Base-by-base conservation (phyloP, 1,140 invertebrate species). In the Trachymyrmex septentrionalis region DNA sequence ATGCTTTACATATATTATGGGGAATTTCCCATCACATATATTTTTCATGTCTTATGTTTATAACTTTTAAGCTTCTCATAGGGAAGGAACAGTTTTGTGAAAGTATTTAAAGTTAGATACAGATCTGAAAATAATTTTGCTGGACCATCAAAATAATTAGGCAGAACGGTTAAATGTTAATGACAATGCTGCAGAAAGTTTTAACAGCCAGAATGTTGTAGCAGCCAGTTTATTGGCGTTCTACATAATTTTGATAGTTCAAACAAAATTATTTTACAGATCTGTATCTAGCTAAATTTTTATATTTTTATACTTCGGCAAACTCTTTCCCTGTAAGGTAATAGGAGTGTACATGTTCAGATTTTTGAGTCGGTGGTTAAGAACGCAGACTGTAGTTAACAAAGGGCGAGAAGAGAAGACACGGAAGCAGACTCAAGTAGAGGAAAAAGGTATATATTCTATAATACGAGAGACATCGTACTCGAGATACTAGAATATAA, bases 401-500 rank as follows among this genome's bases (percentile, higher is more conserved):
- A 27, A 24, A 14, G 24, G 10, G 6, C 1, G 10, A 44, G 6
- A 27, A 53, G 16, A 30, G 9, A 19, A 27, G 57, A 10, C 3
- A 44, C 34, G 24, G 14, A 53, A 14, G 55, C 71, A 10, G 34
- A 87, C 38, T 72, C 34, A 53, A 30, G 19, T 21, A 14, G 27
- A 9, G 3, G 5, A n/a, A 16, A 27, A 50, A 19, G 1, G 0
- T 16, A 34, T 48, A 34, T 27, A 69, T 81, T 71, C 48, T 34
- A 1, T n/a, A 71, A 24, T 14, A 53, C 16, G 50, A n/a, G n/a
- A n/a, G n/a, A 72, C 53, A 30, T 61, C 21, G 24, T 84, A 88
- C 90, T 91, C 72, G 72, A 88, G 80, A 92, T 85, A 88, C 88
- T 61, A 27, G 69, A 87, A 88, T 69, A 86, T 89, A 87, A 75